Percentiles rank a stretch among this genome's conserved stretches.
Conservation (phyloP, 2,113 vertebrate species). For the Heptranchias perlo region DNA sequence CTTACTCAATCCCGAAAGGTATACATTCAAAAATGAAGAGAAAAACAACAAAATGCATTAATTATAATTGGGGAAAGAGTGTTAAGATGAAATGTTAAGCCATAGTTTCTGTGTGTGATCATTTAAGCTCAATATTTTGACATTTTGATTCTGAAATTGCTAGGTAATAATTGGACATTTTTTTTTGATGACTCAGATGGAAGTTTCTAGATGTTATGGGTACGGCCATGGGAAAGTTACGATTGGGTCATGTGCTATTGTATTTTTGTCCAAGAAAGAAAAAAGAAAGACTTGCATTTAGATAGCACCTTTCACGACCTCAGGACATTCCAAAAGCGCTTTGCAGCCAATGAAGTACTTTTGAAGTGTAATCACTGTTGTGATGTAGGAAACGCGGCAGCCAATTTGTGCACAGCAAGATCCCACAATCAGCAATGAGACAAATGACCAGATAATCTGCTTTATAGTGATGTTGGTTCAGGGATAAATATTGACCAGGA, state of each 20-base stretch:
- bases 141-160: background rate
- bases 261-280: too few relatives aligned
- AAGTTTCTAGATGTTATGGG: background rate
- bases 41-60: background rate
- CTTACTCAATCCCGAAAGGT: background rate
- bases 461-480: too few relatives aligned
- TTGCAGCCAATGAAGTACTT: too few relatives aligned
- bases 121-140: background rate
- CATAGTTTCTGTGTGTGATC: background rate
- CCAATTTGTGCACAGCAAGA: too few relatives aligned
- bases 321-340: too few relatives aligned
- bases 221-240: background rate
- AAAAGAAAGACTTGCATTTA: too few relatives aligned
- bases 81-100: background rate
- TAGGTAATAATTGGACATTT: background rate
- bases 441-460: too few relatives aligned
- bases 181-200: background rate
- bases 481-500: too few relatives aligned
- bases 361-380: too few relatives aligned
- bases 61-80: background rate
- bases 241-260: background rate
- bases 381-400: too few relatives aligned
- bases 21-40: background rate
- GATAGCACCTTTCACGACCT: too few relatives aligned
- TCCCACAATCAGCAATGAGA: too few relatives aligned